Evolutionary conservation across 92 coral and sea anemone genomes (phyloP).

Genomic region (Micromussa lordhowensis): DNA sequence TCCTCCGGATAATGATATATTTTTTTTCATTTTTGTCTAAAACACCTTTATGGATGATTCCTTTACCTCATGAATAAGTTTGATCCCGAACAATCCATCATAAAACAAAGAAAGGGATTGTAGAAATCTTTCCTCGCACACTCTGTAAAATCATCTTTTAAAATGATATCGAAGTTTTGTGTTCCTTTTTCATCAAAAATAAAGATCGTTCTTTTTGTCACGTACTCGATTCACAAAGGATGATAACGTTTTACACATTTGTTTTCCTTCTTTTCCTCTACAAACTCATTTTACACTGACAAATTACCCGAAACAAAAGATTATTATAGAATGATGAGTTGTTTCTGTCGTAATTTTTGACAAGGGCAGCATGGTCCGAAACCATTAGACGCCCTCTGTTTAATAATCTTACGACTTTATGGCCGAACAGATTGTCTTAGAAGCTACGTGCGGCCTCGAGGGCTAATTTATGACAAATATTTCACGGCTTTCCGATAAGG

Average conservation of each 20-base stretch:
- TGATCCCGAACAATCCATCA: not conserved
- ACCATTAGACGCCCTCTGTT: constrained; percentile 14
- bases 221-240: constrained; percentile 12
- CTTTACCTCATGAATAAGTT: not conserved
- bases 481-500: constrained; percentile 52
- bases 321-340: constrained; percentile 18
- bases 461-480: constrained; percentile 35
- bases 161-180: not conserved
- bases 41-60: not conserved
- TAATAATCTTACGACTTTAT: constrained; percentile 21
- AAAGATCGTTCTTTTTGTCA: not conserved
- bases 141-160: not conserved
- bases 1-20: not conserved
- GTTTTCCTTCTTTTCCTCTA: constrained; percentile 11
- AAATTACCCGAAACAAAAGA: constrained; percentile 21
- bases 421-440: constrained; percentile 17
- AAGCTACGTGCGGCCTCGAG: constrained; percentile 12
- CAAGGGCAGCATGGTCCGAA: not conserved
- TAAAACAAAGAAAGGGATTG: not conserved
- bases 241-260: constrained; percentile 6
- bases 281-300: not conserved
- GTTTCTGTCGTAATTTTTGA: constrained; percentile 7
- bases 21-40: not conserved
- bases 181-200: not conserved
- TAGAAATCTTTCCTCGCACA: not conserved